Evolutionary conservation across 2,797 vertebrate genomes (phyloP).

Genomic region (Poecilia velifera): DNA sequence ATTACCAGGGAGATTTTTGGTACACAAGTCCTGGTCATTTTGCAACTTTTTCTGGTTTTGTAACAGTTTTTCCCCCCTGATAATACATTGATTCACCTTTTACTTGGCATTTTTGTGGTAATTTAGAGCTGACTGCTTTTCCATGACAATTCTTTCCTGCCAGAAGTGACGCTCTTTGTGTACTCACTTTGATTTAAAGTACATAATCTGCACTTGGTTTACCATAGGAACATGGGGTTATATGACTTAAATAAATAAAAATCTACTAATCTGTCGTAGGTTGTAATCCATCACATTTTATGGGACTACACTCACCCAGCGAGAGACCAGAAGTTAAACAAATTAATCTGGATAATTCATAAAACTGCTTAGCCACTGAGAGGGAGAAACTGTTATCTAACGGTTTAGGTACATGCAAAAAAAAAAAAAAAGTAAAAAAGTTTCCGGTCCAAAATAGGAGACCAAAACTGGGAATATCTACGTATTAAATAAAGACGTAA

Average conservation of each 20-base stretch:
- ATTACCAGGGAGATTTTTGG: background rate
- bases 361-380: background rate
- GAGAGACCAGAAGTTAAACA: background rate
- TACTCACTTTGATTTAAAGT: background rate
- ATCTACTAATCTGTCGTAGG: background rate
- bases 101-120: background rate
- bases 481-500: background rate
- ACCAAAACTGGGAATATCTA: background rate
- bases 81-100: background rate
- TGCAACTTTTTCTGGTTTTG: background rate
- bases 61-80: background rate
- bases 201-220: background rate
- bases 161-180: background rate
- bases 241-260: background rate
- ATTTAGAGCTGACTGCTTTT: background rate
- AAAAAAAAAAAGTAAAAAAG: background rate
- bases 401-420: background rate
- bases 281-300: background rate
- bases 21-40: background rate
- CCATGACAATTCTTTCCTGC: background rate
- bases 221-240: background rate
- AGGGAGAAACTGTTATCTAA: background rate
- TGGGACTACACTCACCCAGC: background rate
- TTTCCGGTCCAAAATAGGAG: background rate
- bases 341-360: background rate